These are phyloP conservation scores for Hirudo medicinalis DNA, from an alignment of 1,140 invertebrate species.

Conservation along the genomic window DNA sequence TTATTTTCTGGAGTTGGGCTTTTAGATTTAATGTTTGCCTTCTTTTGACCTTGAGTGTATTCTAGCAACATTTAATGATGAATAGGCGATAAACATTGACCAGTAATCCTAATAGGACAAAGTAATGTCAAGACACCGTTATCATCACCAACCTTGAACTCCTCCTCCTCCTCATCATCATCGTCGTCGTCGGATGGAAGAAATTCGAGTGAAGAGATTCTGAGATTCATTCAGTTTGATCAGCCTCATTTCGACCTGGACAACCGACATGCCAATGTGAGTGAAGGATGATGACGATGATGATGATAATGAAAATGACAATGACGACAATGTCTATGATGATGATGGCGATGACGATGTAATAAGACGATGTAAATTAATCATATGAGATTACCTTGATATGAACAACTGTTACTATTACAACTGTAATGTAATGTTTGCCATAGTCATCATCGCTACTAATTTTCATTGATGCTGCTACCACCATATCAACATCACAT, in stretches of 20 bases:
- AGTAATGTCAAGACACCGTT: too few relatives aligned
- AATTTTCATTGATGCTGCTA: background rate
- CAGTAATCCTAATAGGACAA: too few relatives aligned
- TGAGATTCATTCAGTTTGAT: slow-evolving; percentile 1
- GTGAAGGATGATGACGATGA: background rate
- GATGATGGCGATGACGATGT: background rate
- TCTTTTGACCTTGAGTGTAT: too few relatives aligned
- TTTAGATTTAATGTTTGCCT: too few relatives aligned
- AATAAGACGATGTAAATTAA: background rate
- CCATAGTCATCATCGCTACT: background rate
- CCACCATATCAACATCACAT: too few relatives aligned
- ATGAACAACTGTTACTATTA: too few relatives aligned
- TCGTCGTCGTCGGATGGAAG: slow-evolving; percentile 1
- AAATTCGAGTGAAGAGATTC: background rate
- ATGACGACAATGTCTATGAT: background rate
- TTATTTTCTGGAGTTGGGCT: too few relatives aligned
- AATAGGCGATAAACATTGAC: too few relatives aligned
- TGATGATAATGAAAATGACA: background rate
- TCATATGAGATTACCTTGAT: background rate
- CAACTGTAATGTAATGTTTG: too few relatives aligned
- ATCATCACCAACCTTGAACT: too few relatives aligned
- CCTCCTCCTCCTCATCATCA: too few relatives aligned
- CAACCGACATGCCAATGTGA: background rate
- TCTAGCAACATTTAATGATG: too few relatives aligned
- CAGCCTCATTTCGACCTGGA: background rate